phyloP scores from a whole-genome alignment of 2,113 vertebrate genomes.

The Capra hircus region DNA sequence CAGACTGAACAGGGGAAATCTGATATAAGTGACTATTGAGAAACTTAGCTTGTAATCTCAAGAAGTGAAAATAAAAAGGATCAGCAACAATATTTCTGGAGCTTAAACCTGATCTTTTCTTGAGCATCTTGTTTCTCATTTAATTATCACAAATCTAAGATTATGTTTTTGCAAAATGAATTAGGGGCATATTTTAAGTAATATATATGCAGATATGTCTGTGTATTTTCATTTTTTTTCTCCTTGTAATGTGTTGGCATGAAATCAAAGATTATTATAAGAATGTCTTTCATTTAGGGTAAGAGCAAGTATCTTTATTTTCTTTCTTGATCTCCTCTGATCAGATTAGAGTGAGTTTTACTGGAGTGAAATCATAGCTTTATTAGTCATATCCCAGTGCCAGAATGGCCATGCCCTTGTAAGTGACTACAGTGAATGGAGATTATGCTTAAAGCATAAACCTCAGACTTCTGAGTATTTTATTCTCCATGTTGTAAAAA shows the following conservation, averaged over 20 bases:
- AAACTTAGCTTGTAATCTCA: conserved; percentile 16
- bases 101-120: background rate
- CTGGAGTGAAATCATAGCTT: background rate
- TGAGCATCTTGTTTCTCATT: background rate
- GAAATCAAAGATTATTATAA: background rate
- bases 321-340: background rate
- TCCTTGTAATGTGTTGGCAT: background rate
- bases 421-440: background rate
- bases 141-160: background rate
- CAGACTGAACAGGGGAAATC: conserved; percentile 35
- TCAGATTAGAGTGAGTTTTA: background rate
- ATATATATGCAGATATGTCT: background rate
- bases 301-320: background rate
- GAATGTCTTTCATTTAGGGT: background rate
- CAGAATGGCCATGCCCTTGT: background rate
- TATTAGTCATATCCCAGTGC: conserved; percentile 6
- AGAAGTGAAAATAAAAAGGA: background rate
- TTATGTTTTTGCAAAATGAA: background rate
- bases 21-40: conserved; percentile 18
- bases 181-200: background rate
- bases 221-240: background rate
- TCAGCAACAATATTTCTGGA: background rate
- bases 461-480: conserved; percentile 37
- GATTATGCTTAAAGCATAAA: conserved; percentile 5
- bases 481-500: background rate